phyloP scores from a whole-genome alignment of 2,797 vertebrate species.

The Xiphorhynchus erythropygius region DNA sequence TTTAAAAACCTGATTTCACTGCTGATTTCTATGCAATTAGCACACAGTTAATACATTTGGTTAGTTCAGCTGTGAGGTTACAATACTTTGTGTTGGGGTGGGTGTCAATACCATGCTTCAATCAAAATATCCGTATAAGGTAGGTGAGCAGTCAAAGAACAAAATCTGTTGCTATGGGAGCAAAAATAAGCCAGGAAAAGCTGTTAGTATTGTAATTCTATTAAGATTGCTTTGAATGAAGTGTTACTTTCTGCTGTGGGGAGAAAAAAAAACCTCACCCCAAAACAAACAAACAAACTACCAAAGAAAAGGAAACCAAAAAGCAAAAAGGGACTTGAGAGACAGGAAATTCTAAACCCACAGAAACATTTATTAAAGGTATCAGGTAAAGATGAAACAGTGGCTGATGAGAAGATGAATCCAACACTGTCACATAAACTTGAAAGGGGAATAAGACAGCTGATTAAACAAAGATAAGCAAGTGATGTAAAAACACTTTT shows the following conservation, averaged over 20 bases:
- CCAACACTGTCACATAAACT: not conserved
- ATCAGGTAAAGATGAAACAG: not conserved
- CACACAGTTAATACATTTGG: not conserved
- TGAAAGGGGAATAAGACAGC: not conserved
- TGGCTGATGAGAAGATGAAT: not conserved
- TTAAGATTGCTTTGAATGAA: not conserved
- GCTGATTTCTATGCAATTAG: not conserved
- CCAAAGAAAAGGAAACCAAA: not conserved
- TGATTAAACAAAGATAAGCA: not conserved
- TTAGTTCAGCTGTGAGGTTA: not conserved
- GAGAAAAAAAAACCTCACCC: not conserved
- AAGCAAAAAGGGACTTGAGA: not conserved
- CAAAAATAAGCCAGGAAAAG: not conserved
- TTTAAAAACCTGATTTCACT: constrained; percentile 13
- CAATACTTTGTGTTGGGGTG: not conserved
- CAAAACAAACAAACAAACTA: not conserved
- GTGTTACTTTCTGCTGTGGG: not conserved
- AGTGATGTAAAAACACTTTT: not conserved
- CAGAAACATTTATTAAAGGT: not conserved
- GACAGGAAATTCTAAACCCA: not conserved
- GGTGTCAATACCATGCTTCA: not conserved
- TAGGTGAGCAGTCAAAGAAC: not conserved
- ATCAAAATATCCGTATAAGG: not conserved
- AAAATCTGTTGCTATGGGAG: not conserved
- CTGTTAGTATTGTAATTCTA: not conserved